phyloP scores from a whole-genome alignment of 2,888 invertebrate species.

The Drosophila subquinaria region DNA sequence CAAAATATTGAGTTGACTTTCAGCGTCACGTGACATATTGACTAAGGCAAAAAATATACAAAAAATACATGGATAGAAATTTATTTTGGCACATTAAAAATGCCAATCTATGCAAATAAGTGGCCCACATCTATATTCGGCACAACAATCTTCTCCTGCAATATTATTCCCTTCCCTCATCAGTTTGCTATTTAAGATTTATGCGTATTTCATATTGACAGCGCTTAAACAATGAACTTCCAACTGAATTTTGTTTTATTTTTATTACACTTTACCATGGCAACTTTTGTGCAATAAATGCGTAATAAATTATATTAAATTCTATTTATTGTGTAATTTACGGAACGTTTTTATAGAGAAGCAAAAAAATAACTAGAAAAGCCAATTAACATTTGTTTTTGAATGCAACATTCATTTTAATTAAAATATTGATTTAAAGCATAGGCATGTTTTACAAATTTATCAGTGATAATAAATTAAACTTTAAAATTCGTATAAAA shows the following conservation, averaged over 20 bases:
- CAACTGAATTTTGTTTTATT: slow-evolving; percentile 32
- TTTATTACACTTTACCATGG: slow-evolving; percentile 39
- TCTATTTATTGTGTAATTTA: background rate
- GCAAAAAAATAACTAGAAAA: slow-evolving; percentile 1
- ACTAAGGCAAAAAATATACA: slow-evolving; percentile 21
- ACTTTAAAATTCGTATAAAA: background rate
- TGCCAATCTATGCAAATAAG: slow-evolving; percentile 79
- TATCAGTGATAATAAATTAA: background rate
- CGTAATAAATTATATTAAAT: slow-evolving; percentile 26
- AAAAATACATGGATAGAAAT: slow-evolving; percentile 32
- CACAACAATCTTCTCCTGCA: background rate
- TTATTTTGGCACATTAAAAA: slow-evolving; percentile 66
- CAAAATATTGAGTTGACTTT: slow-evolving; percentile 56
- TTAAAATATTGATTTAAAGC: background rate
- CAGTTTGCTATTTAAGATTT: slow-evolving; percentile 53
- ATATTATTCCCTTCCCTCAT: slow-evolving; percentile 11
- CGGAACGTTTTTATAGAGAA: background rate
- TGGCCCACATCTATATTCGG: slow-evolving; percentile 62
- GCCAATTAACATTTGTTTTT: slow-evolving; percentile 6
- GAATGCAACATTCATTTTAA: slow-evolving; percentile 1
- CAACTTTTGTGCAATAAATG: slow-evolving; percentile 60
- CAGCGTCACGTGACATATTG: slow-evolving; percentile 73
- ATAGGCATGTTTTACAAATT: background rate
- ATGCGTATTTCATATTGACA: slow-evolving; percentile 72
- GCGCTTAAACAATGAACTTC: slow-evolving; percentile 73